Evolutionary conservation across 2,888 invertebrate species (phyloP).

Genomic region (Marronus borbonicus): DNA sequence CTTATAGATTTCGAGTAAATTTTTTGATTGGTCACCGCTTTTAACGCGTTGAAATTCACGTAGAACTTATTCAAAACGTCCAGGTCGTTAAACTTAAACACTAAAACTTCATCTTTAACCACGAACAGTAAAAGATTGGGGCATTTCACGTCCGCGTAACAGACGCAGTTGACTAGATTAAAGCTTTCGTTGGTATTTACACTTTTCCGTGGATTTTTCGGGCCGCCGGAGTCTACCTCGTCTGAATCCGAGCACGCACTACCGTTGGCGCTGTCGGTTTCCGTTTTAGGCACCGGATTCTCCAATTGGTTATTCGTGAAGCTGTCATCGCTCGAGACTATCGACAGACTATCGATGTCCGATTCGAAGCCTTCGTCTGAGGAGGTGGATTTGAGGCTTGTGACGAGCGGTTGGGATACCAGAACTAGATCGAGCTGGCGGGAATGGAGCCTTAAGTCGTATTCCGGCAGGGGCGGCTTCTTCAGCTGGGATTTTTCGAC

Average conservation of each 20-base stretch:
- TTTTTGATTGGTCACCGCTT: conserved; percentile 68
- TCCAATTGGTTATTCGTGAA: conserved; percentile 59
- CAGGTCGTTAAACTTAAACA: conserved; percentile 67
- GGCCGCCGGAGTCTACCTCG: conserved; percentile 61
- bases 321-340: conserved; percentile 68
- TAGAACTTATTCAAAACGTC: conserved; percentile 65
- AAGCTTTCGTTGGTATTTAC: conserved; percentile 60
- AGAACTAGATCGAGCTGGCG: conserved; percentile 63
- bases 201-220: conserved; percentile 5
- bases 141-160: conserved; percentile 68
- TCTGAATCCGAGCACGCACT: conserved; percentile 67
- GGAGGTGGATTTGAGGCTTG: conserved; percentile 25
- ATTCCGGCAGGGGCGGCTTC: conserved; percentile 62
- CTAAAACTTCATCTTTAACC: conserved; percentile 66
- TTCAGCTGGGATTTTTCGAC: conserved; percentile 66
- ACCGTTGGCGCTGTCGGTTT: conserved; percentile 70
- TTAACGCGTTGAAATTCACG: conserved; percentile 67
- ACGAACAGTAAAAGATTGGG: conserved; percentile 69
- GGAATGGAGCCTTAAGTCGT: conserved; percentile 65
- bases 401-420: conserved; percentile 47
- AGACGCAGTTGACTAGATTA: conserved; percentile 69
- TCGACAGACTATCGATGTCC: conserved; percentile 69
- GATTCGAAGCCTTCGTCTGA: conserved; percentile 72
- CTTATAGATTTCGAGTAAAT: conserved; percentile 60
- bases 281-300: conserved; percentile 58